These are phyloP conservation scores for Clarias laeviceps DNA, from an alignment of 2,797 vertebrate genomes.

Conservation along the genomic window DNA sequence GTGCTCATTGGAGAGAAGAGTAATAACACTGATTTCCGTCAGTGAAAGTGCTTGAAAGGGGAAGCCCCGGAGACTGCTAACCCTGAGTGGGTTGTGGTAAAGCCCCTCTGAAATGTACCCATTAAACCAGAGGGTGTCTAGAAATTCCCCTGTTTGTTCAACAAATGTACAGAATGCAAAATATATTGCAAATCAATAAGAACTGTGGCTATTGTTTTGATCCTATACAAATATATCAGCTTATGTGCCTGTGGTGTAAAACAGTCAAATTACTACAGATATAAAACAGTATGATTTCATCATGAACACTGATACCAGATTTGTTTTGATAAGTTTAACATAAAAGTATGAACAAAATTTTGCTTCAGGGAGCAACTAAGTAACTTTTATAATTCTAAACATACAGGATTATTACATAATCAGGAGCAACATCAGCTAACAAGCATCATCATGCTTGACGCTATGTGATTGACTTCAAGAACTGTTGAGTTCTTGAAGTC, in stretches of 20 bases:
- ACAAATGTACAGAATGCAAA: neutral
- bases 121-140: neutral
- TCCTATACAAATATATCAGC: neutral
- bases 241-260: neutral
- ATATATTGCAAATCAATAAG: neutral
- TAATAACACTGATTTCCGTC: slow-evolving; percentile 22
- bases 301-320: neutral
- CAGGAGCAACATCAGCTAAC: neutral
- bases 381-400: neutral
- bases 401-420: neutral
- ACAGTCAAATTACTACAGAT: neutral
- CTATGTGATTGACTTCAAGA: too few relatives aligned
- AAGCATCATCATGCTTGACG: neutral
- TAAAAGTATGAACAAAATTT: neutral
- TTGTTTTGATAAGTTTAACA: neutral
- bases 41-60: neutral
- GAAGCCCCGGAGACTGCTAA: neutral
- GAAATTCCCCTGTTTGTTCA: neutral
- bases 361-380: neutral
- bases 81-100: neutral
- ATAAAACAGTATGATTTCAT: neutral
- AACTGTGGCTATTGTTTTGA: neutral
- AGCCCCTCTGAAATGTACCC: neutral
- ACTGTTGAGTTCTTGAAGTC: too few relatives aligned
- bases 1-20: neutral